These are phyloP conservation scores for Rhynchotus rufescens DNA, from an alignment of 2,797 vertebrate species.

Conservation along the genomic window DNA sequence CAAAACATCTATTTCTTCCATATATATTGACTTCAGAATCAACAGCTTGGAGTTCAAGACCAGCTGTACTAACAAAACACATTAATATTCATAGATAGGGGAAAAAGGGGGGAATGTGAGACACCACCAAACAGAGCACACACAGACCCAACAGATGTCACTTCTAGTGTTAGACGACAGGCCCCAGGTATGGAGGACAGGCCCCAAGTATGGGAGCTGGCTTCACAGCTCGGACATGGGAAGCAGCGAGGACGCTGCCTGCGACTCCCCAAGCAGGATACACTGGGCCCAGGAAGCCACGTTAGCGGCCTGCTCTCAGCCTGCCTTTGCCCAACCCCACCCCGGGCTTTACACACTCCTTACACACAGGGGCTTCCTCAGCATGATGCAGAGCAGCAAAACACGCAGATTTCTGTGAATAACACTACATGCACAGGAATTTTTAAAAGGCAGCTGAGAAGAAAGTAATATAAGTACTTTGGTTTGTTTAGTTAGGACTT, in stretches of 20 bases:
- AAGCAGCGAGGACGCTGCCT: fast-evolving
- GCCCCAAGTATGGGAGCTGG: neutral
- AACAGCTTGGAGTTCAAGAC: neutral
- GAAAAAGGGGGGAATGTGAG: neutral
- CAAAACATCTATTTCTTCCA: neutral
- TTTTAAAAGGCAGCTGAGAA: neutral
- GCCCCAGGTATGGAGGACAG: too few relatives aligned
- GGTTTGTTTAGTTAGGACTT: neutral
- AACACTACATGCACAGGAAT: neutral
- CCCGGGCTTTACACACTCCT: too few relatives aligned
- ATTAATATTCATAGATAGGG: neutral
- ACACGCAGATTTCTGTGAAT: neutral
- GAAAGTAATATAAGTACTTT: neutral
- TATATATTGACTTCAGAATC: neutral
- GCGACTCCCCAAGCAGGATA: neutral
- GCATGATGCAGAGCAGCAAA: neutral
- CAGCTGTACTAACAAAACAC: neutral
- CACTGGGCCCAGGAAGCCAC: too few relatives aligned
- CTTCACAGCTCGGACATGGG: neutral
- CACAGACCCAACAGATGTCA: neutral
- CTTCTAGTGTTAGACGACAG: neutral
- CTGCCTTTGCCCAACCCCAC: neutral
- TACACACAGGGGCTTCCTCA: neutral
- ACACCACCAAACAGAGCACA: neutral
- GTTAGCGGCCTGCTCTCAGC: neutral